Evolutionary conservation across 2,888 invertebrate genomes (phyloP), one percentile per base, ranked within the genome.

Genomic region (Yponomeuta cagnagella): DNA sequence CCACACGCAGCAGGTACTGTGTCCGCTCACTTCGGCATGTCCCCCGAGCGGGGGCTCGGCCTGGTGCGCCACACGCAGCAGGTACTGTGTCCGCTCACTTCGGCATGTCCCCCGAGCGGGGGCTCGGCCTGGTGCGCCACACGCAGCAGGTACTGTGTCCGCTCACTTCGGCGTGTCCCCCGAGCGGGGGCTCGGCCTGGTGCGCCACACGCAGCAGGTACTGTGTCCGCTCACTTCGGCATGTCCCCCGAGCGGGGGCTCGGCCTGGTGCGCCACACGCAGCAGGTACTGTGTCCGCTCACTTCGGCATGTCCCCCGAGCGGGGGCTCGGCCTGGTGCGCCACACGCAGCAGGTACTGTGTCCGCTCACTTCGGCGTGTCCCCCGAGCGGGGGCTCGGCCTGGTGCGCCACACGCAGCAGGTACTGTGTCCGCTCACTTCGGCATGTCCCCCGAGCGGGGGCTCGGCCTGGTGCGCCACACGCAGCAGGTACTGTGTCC

Each of bases 41-140:
- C 98, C 77, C 96, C 96, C 1, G 94, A 95, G 0, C 93, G 94
- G 70, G 98, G 98, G 0, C 96, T 98, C 75, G 98, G 98, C 69
- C 52, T 52, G 10, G 52, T 12, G 10, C 52, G 52, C 2, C 52
- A 52, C 52, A 52, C 52, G 52, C 52, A 52, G 33, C 33, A 33
- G 33, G 98, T 98, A 97, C 98, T 93, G 94, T 99, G 1, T 97
- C 97, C 12, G 97, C 97, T 23, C 23, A 23, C 0, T 97, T 98
- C 82, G 96, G 97, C 76, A 96, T 99, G 90, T 98, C 98, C 77
- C 96, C 96, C 1, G 94, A 95, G 0, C 93, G 94, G 70, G 98
- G 98, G 0, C 96, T 98, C 75, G 98, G 98, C 69, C 52, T 52
- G 10, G 52, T 12, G 10, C 52, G 52, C 2, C 52, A 52, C 52